A percentile compares a stretch with the other conserved stretches of the same genome.
phyloP scores from a whole-genome alignment of 2,888 invertebrate genomes.

The Idaea straminata region DNA sequence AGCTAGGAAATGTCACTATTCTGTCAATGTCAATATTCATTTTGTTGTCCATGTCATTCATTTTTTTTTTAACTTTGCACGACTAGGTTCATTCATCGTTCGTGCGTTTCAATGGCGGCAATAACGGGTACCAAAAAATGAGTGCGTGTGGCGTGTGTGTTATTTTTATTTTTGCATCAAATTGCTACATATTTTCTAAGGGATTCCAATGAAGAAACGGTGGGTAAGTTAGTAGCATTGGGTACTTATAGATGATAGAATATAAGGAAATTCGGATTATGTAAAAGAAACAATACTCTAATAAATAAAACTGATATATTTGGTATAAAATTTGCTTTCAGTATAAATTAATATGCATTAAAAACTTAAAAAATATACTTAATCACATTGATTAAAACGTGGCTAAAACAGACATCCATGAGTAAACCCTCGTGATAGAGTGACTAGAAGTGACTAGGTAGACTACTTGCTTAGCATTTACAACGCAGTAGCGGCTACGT shows the following conservation, averaged over 20 bases:
- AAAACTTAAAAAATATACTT: background rate
- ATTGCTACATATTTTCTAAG: too few relatives aligned
- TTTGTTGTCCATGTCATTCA: background rate
- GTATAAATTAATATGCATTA: background rate
- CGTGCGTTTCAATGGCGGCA: too few relatives aligned
- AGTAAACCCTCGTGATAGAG: background rate
- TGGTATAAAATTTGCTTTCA: conserved; percentile 16
- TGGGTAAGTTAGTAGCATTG: background rate
- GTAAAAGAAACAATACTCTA: background rate
- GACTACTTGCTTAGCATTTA: background rate
- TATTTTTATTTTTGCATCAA: too few relatives aligned
- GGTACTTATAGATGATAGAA: background rate
- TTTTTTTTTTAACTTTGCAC: background rate
- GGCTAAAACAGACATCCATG: background rate
- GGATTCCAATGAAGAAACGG: too few relatives aligned
- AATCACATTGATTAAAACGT: background rate
- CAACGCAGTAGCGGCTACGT: background rate
- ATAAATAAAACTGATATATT: conserved; percentile 22
- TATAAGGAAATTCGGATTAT: background rate
- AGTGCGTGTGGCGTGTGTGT: too few relatives aligned
- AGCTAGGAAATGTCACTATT: too few relatives aligned
- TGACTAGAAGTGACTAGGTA: background rate
- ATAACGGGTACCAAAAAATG: too few relatives aligned
- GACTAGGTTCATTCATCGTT: too few relatives aligned
- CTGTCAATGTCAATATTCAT: background rate